Percentiles rank a stretch among this genome's conserved stretches.
These are phyloP conservation scores for Ahaetulla prasina DNA, from an alignment of 2,113 vertebrate species.

Conservation along the genomic window DNA sequence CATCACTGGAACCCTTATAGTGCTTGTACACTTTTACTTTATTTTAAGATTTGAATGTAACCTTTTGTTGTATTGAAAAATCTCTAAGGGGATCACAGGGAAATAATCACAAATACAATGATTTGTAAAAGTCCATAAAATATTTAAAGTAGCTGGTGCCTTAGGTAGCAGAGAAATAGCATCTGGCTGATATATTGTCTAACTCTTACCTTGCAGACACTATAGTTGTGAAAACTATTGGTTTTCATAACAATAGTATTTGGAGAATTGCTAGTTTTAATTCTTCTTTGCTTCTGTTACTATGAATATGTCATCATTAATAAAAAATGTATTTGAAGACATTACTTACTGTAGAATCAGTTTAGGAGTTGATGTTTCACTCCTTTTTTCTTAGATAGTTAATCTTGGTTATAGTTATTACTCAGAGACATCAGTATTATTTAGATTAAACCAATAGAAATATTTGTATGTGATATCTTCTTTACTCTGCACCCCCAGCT, in stretches of 20 bases:
- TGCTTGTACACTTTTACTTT: not conserved
- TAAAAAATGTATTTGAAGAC: not conserved
- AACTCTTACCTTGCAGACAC: not conserved
- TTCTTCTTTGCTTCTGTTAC: not conserved
- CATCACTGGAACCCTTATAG: not conserved
- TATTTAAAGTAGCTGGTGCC: not conserved
- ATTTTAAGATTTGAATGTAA: not conserved
- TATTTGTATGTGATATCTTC: not conserved
- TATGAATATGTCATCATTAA: not conserved
- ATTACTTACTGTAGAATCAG: not conserved
- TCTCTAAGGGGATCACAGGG: not conserved
- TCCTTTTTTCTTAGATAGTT: not conserved
- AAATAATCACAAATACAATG: not conserved
- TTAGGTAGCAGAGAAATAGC: not conserved
- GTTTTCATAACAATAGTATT: not conserved
- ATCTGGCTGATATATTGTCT: not conserved
- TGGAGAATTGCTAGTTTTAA: not conserved
- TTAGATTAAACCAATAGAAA: not conserved
- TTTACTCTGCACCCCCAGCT: slow-evolving; percentile 12
- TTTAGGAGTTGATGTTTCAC: not conserved
- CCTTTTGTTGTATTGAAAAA: not conserved
- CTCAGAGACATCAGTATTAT: not conserved
- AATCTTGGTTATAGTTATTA: not conserved
- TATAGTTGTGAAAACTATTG: not conserved
- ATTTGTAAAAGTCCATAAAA: not conserved